A percentile compares a stretch with the other conserved stretches of the same genome.
Conservation (phyloP, 2,888 invertebrate genomes). For the Ctenicera cuprea region DNA sequence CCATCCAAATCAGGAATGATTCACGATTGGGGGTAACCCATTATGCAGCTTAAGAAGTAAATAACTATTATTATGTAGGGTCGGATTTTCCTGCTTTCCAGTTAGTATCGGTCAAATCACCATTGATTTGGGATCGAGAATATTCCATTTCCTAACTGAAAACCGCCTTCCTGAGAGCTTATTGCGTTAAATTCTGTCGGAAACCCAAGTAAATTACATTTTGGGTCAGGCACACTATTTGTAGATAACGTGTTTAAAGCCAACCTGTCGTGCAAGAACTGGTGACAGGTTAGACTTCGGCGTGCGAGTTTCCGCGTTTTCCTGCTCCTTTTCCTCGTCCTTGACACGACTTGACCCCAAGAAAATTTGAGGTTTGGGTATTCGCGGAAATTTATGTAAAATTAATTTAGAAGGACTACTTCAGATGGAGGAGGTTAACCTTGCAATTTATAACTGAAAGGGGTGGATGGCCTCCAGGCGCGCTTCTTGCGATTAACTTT, state of each 20-base stretch:
- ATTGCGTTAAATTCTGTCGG: constrained; percentile 55
- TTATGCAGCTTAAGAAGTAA: constrained; percentile 14
- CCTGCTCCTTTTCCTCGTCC: background rate
- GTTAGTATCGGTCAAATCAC: constrained; percentile 1
- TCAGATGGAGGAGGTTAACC: constrained; percentile 16
- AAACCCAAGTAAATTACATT: constrained; percentile 54
- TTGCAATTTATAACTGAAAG: constrained; percentile 15
- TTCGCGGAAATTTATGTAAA: constrained; percentile 34
- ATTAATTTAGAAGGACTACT: constrained; percentile 36
- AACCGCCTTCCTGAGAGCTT: constrained; percentile 47
- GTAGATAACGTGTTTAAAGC: constrained; percentile 52
- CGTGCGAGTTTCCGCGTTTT: constrained; percentile 18
- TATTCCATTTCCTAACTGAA: constrained; percentile 35
- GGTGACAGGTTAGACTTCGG: constrained; percentile 38
- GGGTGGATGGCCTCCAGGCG: background rate
- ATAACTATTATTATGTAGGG: constrained; percentile 5
- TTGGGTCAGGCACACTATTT: constrained; percentile 50
- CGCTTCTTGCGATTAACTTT: background rate
- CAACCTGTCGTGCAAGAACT: constrained; percentile 40
- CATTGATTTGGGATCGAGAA: constrained; percentile 10
- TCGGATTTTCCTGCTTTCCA: background rate
- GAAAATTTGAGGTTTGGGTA: constrained; percentile 16
- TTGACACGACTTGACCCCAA: constrained; percentile 27
- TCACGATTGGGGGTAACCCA: constrained; percentile 35
- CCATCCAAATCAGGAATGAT: constrained; percentile 19